These are phyloP conservation scores for Psilopsiagon aurifrons DNA, from an alignment of 2,113 vertebrate genomes.

Conservation along the genomic window DNA sequence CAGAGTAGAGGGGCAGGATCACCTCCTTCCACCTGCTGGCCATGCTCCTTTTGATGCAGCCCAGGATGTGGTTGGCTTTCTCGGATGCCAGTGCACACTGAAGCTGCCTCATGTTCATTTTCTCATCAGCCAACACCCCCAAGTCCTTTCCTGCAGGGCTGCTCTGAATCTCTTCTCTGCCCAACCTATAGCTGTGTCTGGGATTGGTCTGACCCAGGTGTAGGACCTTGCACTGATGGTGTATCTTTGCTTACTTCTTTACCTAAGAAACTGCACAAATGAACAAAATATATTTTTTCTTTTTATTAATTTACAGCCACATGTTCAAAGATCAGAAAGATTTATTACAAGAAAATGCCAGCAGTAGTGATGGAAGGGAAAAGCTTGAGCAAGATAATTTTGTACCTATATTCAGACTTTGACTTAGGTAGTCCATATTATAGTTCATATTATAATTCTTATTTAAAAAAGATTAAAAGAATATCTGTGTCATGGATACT, in stretches of 20 bases:
- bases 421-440: not conserved
- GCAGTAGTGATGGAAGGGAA: not conserved
- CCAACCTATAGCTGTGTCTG: too few species aligned
- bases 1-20: too few species aligned
- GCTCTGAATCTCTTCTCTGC: too few species aligned
- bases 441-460: too few species aligned
- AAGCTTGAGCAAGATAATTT: not conserved
- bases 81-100: too few species aligned
- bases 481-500: not conserved
- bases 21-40: too few species aligned
- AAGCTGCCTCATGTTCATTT: too few species aligned
- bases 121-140: too few species aligned
- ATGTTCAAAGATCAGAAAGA: not conserved
- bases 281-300: not conserved
- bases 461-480: not conserved
- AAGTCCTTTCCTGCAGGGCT: too few species aligned
- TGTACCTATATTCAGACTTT: not conserved
- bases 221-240: not conserved
- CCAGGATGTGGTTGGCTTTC: too few species aligned
- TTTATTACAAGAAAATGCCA: not conserved
- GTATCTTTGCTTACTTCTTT: not conserved
- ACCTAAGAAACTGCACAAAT: not conserved
- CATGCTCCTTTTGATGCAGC: too few species aligned
- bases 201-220: too few species aligned
- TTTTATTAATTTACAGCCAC: not conserved